phyloP scores from a whole-genome alignment of 2,888 invertebrate species.

The Physocephala rufipes region DNA sequence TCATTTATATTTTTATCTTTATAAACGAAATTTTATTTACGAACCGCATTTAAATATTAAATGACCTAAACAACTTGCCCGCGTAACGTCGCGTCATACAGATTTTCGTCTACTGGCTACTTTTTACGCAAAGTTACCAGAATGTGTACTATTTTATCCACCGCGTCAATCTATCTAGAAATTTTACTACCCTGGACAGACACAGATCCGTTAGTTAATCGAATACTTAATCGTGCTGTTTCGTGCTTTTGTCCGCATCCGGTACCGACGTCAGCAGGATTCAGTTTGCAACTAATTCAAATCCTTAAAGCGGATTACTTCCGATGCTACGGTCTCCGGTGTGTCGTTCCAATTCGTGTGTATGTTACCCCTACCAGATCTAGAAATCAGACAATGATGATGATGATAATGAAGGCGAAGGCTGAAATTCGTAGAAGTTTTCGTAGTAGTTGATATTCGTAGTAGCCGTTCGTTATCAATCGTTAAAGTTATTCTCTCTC shows the following conservation, averaged over 20 bases:
- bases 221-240: conserved; percentile 22
- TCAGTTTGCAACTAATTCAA: conserved; percentile 62
- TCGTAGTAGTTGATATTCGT: background rate
- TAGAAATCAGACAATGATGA: background rate
- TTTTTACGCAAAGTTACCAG: background rate
- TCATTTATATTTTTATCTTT: too few species aligned
- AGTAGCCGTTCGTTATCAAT: too few species aligned
- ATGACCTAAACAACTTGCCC: too few species aligned
- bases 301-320: conserved; percentile 60
- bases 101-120: too few species aligned
- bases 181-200: background rate
- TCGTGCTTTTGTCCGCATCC: conserved; percentile 55
- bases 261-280: conserved; percentile 61
- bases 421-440: conserved; percentile 8
- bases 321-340: conserved; percentile 37
- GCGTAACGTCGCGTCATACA: background rate
- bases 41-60: background rate
- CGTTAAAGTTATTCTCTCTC: background rate
- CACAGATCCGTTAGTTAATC: conserved; percentile 25
- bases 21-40: too few species aligned
- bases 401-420: conserved; percentile 1
- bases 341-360: background rate
- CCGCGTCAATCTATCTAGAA: too few species aligned
- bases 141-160: background rate
- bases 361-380: background rate